phyloP scores from a whole-genome alignment of 2,113 vertebrate genomes.

The Rhombomys opimus region DNA sequence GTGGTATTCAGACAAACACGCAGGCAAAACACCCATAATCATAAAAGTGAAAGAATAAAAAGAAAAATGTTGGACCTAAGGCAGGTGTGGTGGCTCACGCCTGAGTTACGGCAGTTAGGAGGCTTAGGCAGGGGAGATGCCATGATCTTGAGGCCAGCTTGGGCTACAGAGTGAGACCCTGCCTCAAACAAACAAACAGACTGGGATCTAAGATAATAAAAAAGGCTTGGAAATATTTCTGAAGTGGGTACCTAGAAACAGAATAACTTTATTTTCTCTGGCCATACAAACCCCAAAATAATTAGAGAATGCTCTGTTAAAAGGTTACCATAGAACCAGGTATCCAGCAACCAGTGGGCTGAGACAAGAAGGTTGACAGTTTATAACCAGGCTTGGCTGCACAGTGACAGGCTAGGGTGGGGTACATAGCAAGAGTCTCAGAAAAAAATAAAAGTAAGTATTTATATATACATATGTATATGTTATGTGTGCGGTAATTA shows the following conservation, averaged over 20 bases:
- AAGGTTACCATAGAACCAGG: not conserved
- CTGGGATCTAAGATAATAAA: not conserved
- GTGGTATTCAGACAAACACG: not conserved
- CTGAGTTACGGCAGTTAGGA: not conserved
- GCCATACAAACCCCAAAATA: not conserved
- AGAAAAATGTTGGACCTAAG: not conserved
- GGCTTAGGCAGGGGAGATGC: not conserved
- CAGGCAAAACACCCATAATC: not conserved
- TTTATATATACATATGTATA: not conserved
- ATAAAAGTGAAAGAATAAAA: not conserved
- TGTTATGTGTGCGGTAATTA: not conserved
- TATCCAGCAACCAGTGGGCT: no score
- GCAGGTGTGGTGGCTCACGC: not conserved
- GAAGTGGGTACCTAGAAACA: not conserved
- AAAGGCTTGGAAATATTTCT: constrained; percentile 45
- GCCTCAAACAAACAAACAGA: not conserved
- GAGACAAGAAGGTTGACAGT: not conserved
- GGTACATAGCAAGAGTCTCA: not conserved
- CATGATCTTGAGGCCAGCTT: not conserved
- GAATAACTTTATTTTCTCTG: constrained; percentile 55
- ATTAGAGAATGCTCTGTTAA: constrained; percentile 36
- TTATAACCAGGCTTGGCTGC: not conserved
- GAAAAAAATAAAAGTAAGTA: not conserved
- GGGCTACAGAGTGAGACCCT: not conserved
- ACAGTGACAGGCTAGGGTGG: no score